Base-by-base conservation (phyloP, 2,113 vertebrate genomes). In the Nasalis larvatus region DNA sequence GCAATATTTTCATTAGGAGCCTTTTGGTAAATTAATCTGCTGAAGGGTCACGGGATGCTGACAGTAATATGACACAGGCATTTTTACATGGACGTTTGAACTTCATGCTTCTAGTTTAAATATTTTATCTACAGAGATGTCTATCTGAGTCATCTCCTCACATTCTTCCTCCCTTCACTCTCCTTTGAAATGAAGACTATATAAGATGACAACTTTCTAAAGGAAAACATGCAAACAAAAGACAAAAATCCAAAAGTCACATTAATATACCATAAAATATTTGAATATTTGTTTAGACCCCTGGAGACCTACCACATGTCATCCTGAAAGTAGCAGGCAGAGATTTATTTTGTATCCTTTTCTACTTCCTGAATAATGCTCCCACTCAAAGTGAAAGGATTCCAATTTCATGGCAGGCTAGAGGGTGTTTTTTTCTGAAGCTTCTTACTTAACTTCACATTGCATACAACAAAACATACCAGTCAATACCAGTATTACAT, bases 61-160 rank as follows among this genome's bases (percentile, higher is more conserved):
- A 83, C 78, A 76, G 52, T 60, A 42, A 86, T 81, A 54, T 14
- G 54, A 74, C 45, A 69, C 66, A 68, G 78, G 49, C 73, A 84
- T 81, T 87, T 93, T 86, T 76, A 89, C 23, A 89, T 49, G 95
- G 95, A 94, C 91, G 85, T 92, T 88, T 95, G 40, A 71, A 94
- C 77, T 77, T 84, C 63, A 63, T 84, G 71, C 40, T 95, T 78
- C 73, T 82, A 60, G 52, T 92, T 97, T 93, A 95, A 97, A 94
- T 66, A 92, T 96, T 86, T 92, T 95, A 68, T 94, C 86, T 77
- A 92, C 40, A 95, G 83, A 93, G 69, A 83, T 58, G 47, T 95
- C 83, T 92, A 86, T 95, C 83, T 92, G 89, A 97, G 74, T 97
- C 97, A 93, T 86, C 63, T 52, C 42, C 32, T 95, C 88, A 91